Evolutionary conservation across 2,797 vertebrate genomes (phyloP).

Genomic region (Natrix natrix): DNA sequence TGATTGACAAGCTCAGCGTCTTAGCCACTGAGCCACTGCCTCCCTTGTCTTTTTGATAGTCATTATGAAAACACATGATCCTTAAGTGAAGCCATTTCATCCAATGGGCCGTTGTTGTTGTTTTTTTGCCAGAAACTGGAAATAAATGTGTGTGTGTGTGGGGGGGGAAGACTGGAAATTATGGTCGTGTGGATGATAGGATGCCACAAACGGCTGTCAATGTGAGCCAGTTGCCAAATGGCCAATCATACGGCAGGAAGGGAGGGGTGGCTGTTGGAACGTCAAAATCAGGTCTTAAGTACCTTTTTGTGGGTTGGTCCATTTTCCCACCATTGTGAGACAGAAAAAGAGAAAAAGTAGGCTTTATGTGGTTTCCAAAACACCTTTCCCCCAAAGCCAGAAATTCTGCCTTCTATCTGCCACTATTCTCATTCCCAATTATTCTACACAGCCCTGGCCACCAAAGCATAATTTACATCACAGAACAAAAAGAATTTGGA

Average conservation of each 20-base stretch:
- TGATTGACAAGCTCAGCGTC: too few relatives aligned
- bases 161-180: too few relatives aligned
- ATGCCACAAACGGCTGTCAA: background rate
- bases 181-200: background rate
- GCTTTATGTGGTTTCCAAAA: background rate
- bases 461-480: background rate
- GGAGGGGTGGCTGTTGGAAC: background rate
- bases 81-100: background rate
- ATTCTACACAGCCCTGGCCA: background rate
- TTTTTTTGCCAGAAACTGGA: background rate
- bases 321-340: background rate
- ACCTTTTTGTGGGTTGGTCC: background rate
- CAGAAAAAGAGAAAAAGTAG: background rate
- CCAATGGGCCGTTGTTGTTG: too few relatives aligned
- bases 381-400: background rate
- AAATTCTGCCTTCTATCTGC: background rate
- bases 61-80: background rate
- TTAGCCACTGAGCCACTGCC: too few relatives aligned
- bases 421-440: background rate
- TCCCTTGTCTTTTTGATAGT: background rate
- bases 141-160: too few relatives aligned
- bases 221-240: background rate
- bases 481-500: background rate
- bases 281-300: background rate
- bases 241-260: background rate